Conservation (phyloP, 92 coral and sea anemone species). For the Phenganax subtilis region DNA sequence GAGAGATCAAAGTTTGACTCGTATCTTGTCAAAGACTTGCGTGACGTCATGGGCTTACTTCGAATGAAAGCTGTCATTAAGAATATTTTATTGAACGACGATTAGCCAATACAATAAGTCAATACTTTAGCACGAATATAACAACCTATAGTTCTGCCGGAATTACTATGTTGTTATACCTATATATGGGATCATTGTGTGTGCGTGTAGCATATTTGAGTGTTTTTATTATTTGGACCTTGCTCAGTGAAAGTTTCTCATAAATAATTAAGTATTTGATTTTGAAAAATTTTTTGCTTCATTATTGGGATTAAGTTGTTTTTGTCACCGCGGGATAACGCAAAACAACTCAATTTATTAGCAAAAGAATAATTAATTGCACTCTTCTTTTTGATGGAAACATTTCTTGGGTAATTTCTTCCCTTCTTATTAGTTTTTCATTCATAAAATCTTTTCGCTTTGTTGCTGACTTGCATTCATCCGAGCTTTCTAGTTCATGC, state of each 20-base stretch:
- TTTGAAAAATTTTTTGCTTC: not conserved
- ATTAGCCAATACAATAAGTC: too few relatives aligned
- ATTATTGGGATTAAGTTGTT: constrained; percentile 36
- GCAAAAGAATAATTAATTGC: constrained; percentile 7
- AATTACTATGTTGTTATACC: too few relatives aligned
- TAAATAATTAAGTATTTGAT: not conserved
- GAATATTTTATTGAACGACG: not conserved
- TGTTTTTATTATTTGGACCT: too few relatives aligned
- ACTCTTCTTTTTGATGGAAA: not conserved
- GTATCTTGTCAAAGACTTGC: constrained; percentile 13
- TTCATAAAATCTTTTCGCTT: not conserved
- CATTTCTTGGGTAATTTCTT: not conserved
- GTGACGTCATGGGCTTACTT: constrained; percentile 36
- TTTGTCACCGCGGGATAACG: not conserved
- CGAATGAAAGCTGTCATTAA: constrained; percentile 17
- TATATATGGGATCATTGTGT: too few relatives aligned
- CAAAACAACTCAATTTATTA: constrained; percentile 29
- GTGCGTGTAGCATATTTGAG: too few relatives aligned
- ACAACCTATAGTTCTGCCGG: too few relatives aligned
- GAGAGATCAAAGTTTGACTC: constrained; percentile 36
- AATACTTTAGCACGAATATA: too few relatives aligned
- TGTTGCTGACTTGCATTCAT: not conserved
- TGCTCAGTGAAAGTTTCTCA: too few relatives aligned
- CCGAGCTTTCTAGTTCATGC: not conserved
- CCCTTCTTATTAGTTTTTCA: not conserved